These are phyloP conservation scores for Myotis lucifugus DNA, from an alignment of 2,113 vertebrate genomes.

Conservation along the genomic window DNA sequence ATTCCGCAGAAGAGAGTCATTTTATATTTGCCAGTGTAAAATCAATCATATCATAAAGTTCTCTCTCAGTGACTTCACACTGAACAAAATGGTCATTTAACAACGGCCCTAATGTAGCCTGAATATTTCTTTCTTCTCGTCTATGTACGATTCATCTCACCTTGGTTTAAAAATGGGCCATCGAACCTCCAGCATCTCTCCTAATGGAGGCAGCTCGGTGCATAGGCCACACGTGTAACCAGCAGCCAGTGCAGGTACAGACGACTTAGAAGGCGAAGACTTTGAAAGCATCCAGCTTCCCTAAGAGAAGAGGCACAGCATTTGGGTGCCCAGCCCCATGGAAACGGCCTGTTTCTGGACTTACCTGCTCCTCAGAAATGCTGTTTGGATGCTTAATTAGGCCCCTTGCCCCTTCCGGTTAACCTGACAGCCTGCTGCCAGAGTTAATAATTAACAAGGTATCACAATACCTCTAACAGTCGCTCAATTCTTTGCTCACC, in stretches of 20 bases:
- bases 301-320: not conserved
- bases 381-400: constrained; percentile 74
- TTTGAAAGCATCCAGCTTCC: not conserved
- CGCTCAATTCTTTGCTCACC: constrained; percentile 72
- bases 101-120: not conserved
- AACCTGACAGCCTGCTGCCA: constrained; percentile 71
- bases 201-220: not conserved
- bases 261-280: not conserved
- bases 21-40: not conserved
- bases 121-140: constrained; percentile 5
- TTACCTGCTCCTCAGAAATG: constrained; percentile 57
- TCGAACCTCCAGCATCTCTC: not conserved
- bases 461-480: constrained; percentile 69
- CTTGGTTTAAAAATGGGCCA: constrained; percentile 10
- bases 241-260: not conserved
- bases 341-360: constrained; percentile 33
- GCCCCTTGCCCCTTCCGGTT: constrained; percentile 65
- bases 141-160: not conserved
- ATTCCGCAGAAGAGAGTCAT: not conserved
- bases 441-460: constrained; percentile 80
- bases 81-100: not conserved
- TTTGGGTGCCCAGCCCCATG: not conserved
- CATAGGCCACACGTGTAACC: rapidly evolving
- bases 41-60: not conserved
- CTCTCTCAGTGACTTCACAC: not conserved